These are phyloP conservation scores for Dysidea cf. avara DNA, from an alignment of 37 sponge, comb jelly and placozoan genomes.

Conservation along the genomic window DNA sequence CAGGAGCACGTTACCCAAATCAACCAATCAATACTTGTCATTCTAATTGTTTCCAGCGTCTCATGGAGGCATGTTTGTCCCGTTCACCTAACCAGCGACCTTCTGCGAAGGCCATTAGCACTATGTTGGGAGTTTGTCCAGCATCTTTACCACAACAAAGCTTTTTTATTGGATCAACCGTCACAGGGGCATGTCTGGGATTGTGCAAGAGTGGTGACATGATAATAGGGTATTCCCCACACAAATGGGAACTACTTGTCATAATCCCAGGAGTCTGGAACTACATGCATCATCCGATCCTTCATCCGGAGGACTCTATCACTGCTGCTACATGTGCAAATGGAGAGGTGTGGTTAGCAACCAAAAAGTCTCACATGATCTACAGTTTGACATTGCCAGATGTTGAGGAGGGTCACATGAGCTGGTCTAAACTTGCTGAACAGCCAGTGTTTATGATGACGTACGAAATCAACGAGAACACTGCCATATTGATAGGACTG, in stretches of 20 bases:
- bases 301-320: too few species aligned
- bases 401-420: slow-evolving; percentile 25
- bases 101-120: slow-evolving; percentile 49
- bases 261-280: too few species aligned
- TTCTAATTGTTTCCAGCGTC: slow-evolving; percentile 43
- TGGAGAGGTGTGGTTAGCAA: slow-evolving; percentile 33
- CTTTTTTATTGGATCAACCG: slow-evolving; percentile 14
- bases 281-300: too few species aligned
- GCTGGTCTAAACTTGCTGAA: too few species aligned
- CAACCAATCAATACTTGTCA: slow-evolving; percentile 34
- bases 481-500: too few species aligned
- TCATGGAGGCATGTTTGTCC: slow-evolving; percentile 28
- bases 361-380: slow-evolving; percentile 7
- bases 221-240: too few species aligned
- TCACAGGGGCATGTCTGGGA: neutral
- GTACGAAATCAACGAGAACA: too few species aligned
- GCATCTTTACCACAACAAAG: slow-evolving; percentile 37
- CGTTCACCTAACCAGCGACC: slow-evolving; percentile 33
- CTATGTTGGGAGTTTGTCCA: slow-evolving; percentile 41
- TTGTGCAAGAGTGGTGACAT: too few species aligned
- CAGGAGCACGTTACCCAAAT: slow-evolving; percentile 36
- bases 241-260: too few species aligned
- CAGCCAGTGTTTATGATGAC: too few species aligned
- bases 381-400: slow-evolving; percentile 32
- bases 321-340: too few species aligned